Evolutionary conservation across 2,113 vertebrate species (phyloP).

Genomic region (Lepus americanus): DNA sequence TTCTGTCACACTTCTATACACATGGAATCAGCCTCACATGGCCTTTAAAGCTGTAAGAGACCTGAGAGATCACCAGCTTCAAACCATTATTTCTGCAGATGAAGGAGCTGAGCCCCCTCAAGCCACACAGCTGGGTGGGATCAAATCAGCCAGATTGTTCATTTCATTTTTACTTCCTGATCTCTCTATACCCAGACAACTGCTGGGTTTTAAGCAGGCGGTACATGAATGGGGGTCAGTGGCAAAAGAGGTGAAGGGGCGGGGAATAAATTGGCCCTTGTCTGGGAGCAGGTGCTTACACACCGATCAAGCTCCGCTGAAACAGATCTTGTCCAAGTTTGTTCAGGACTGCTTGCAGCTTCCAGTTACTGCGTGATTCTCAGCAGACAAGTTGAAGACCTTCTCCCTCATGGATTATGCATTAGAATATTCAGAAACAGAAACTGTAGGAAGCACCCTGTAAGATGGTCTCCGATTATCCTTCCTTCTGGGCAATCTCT

Average conservation of each 20-base stretch:
- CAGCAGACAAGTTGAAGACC: neutral
- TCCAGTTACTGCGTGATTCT: neutral
- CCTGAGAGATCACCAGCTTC: neutral
- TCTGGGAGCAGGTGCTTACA: neutral
- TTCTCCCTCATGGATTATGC: neutral
- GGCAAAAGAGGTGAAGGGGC: neutral
- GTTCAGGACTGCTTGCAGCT: neutral
- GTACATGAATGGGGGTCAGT: too few relatives aligned
- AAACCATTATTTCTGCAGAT: neutral
- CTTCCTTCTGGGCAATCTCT: neutral
- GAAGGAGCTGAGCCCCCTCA: neutral
- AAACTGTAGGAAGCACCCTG: neutral
- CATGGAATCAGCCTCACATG: neutral
- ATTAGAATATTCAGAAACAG: neutral
- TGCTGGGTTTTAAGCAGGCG: neutral
- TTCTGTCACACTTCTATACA: neutral
- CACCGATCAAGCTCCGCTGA: neutral
- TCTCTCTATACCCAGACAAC: neutral
- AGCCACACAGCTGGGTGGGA: neutral
- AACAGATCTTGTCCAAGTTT: neutral
- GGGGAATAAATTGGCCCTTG: neutral
- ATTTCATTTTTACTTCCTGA: neutral
- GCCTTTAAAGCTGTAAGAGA: neutral
- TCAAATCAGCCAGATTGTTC: neutral
- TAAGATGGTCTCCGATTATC: neutral